These are phyloP conservation scores for Cordilura impudica DNA, from an alignment of 2,888 invertebrate species.

Conservation along the genomic window DNA sequence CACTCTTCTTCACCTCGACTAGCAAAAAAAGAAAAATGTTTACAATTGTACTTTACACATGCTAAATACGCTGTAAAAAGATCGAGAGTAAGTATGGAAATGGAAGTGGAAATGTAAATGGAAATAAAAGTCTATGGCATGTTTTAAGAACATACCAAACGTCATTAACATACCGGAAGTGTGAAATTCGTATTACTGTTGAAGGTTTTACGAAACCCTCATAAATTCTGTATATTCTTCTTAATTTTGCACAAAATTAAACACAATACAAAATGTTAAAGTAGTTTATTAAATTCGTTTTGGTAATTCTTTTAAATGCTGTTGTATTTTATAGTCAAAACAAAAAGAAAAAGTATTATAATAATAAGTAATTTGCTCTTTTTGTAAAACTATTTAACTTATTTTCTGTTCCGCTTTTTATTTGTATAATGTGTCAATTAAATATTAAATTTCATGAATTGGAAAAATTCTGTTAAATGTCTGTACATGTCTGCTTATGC, in stretches of 20 bases:
- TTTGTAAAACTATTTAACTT: not conserved
- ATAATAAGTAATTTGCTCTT: conserved; percentile 1
- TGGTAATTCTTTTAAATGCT: not conserved
- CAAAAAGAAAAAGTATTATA: not conserved
- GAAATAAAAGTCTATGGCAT: conserved; percentile 8
- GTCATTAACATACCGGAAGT: conserved; percentile 73
- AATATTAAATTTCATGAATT: conserved; percentile 61
- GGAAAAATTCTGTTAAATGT: conserved; percentile 35
- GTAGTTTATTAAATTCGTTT: not conserved
- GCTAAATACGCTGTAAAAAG: conserved; percentile 29
- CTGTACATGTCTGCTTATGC: not conserved
- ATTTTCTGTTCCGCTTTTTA: not conserved
- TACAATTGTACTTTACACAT: conserved; percentile 48
- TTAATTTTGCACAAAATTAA: conserved; percentile 5
- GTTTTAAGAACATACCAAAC: conserved; percentile 45
- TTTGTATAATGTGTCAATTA: conserved; percentile 54
- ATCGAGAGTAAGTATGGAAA: not conserved
- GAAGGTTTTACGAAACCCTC: conserved; percentile 9
- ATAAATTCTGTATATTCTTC: conserved; percentile 3
- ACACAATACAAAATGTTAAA: not conserved
- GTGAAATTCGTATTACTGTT: conserved; percentile 66
- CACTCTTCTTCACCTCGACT: conserved; percentile 24
- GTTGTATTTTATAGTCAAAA: not conserved
- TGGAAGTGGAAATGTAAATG: not conserved
- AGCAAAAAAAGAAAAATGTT: conserved; percentile 31